Evolutionary conservation across 2,113 vertebrate genomes (phyloP), one percentile per base, ranked within the genome.

Genomic region (Laticauda colubrina): DNA sequence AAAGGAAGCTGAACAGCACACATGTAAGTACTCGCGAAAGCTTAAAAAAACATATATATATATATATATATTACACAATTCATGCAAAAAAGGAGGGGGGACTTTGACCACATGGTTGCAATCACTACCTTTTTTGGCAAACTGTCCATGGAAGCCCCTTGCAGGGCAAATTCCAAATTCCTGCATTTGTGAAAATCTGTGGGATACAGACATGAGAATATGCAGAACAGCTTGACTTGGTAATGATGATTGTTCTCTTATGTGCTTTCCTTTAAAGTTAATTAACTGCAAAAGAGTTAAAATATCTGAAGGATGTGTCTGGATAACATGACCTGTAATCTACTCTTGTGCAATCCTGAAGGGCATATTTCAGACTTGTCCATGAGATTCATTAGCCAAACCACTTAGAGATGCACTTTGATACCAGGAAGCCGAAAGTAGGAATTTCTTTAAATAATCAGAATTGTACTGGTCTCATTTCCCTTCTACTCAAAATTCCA

Each of bases 201-300:
- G 94, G 87, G 34, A 95, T 87, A 51, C 88, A 75, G 93, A 91
- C 89, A 93, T 61, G 34, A 85, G 94, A 89, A 95, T 93, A 93
- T 87, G 54, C 0, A 12, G 91, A 95, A 94, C 24, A 85, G 69
- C 75, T 91, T 90, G 81, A 93, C 48, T 88, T 94, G 55, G 92
- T 90, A 53, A 95, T 89, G 93, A 90, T 93, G 97, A 53, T 87
- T 95, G 48, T 95, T 75, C 87, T 92, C 89, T 91, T 90, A 90
- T 45, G 93, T 94, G 94, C 89, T 90, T 94, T 92, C 94, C 96
- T 93, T 95, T 96, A 93, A 87, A 88, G 85, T 94, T 94, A 92
- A 93, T 94, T 93, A 94, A 93, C 94, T 95, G 92, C 64, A 95
- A 89, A 92, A 91, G 56, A 45, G 56, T 81, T 91, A 57, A 85